A percentile compares a stretch with the other conserved stretches of the same genome.
These are phyloP conservation scores for Achroia grisella DNA, from an alignment of 1,140 invertebrate genomes.

Conservation along the genomic window DNA sequence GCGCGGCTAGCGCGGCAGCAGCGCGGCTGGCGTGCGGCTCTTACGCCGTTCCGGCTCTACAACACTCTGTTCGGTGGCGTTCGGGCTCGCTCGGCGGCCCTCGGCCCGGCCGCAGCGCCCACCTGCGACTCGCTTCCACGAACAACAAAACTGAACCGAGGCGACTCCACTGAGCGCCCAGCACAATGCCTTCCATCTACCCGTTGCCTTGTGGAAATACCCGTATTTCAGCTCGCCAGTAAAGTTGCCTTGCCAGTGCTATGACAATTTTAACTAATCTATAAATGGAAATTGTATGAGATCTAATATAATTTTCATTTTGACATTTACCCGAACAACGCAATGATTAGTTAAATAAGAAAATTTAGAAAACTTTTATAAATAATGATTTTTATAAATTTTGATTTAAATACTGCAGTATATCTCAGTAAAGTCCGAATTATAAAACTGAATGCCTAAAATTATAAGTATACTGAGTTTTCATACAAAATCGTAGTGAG, in stretches of 20 bases:
- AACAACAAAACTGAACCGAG: constrained; percentile 54
- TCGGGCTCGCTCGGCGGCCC: constrained; percentile 19
- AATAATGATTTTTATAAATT: too few species aligned
- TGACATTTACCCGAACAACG: constrained; percentile 8
- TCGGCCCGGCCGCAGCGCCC: constrained; percentile 37
- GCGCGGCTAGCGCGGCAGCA: neutral
- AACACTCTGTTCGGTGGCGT: constrained; percentile 5
- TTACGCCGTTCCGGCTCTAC: constrained; percentile 27
- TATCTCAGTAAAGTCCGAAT: too few species aligned
- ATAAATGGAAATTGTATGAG: neutral
- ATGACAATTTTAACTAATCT: too few species aligned
- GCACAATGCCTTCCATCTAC: constrained; percentile 26
- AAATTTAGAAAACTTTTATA: too few species aligned
- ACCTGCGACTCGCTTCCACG: constrained; percentile 57
- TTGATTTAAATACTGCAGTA: too few species aligned
- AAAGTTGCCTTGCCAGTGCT: too few species aligned
- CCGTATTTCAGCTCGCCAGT: constrained; percentile 9
- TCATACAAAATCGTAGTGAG: neutral
- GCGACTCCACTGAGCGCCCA: constrained; percentile 12
- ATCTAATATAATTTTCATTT: constrained; percentile 4
- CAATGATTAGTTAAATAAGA: too few species aligned
- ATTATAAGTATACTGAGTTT: neutral
- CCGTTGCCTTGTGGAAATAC: constrained; percentile 13
- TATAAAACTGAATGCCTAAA: too few species aligned
- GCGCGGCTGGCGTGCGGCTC: constrained; percentile 20